These are phyloP conservation scores for Parthenolecanium corni DNA, from an alignment of 2,888 invertebrate species.

Conservation along the genomic window DNA sequence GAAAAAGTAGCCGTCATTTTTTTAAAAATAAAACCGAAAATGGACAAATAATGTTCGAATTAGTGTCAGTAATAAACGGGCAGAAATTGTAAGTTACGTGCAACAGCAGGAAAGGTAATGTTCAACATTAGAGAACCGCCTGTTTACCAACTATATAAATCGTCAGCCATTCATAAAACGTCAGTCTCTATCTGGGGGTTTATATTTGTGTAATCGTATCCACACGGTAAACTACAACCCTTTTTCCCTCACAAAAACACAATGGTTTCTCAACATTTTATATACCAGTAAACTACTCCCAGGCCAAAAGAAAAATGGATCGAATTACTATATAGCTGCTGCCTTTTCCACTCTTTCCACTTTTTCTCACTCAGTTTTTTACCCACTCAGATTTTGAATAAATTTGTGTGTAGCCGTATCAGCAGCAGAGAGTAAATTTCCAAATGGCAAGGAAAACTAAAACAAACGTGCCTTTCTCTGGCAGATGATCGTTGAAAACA, in stretches of 20 bases:
- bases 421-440: no score
- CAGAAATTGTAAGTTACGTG: conserved; percentile 24
- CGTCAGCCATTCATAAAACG: conserved; percentile 25
- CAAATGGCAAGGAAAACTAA: no score
- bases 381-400: no score
- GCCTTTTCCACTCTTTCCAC: no score
- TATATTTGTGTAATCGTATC: conserved; percentile 23
- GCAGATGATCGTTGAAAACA: no score
- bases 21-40: conserved; percentile 26
- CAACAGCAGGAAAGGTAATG: conserved; percentile 25
- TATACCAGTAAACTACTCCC: background rate
- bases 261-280: conserved; percentile 18
- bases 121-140: conserved; percentile 26
- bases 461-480: no score
- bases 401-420: no score
- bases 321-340: no score
- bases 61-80: conserved; percentile 24
- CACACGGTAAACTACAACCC: conserved; percentile 11
- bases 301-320: no score
- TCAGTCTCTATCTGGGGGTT: conserved; percentile 23
- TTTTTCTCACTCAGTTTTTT: no score
- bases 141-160: conserved; percentile 24
- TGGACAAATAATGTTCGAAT: conserved; percentile 27
- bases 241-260: background rate
- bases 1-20: background rate